These are phyloP conservation scores for Aulostomus chinensis DNA, from an alignment of 2,797 vertebrate genomes.

Conservation along the genomic window DNA sequence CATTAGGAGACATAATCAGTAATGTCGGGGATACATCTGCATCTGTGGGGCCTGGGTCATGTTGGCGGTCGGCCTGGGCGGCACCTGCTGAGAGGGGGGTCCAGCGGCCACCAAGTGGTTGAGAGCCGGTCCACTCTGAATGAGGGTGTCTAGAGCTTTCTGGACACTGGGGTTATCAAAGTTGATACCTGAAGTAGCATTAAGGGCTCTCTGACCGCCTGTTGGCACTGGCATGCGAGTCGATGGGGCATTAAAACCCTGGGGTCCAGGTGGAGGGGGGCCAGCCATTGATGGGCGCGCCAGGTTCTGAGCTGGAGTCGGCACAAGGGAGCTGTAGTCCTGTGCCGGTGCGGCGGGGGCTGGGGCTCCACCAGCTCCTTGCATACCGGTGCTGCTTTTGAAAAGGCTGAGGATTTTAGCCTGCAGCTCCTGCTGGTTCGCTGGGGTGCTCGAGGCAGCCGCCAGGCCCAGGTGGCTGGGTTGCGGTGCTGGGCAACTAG, in stretches of 20 bases:
- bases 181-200: slow-evolving; percentile 87
- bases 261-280: slow-evolving; percentile 31
- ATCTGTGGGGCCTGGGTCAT: slow-evolving; percentile 79
- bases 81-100: not conserved
- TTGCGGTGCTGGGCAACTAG: slow-evolving; percentile 36
- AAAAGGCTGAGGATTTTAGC: slow-evolving; percentile 99
- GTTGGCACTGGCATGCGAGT: slow-evolving; percentile 75
- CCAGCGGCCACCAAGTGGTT: slow-evolving; percentile 88
- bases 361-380: not conserved
- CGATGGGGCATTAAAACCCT: slow-evolving; percentile 75
- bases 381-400: slow-evolving; percentile 82
- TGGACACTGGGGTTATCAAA: slow-evolving; percentile 98
- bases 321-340: slow-evolving; percentile 61
- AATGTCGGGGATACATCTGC: slow-evolving; percentile 91
- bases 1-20: slow-evolving; percentile 53
- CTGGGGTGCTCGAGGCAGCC: slow-evolving; percentile 54
- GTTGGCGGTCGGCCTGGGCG: slow-evolving; percentile 64
- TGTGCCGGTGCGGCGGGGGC: slow-evolving; percentile 38
- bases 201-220: slow-evolving; percentile 75
- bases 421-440: slow-evolving; percentile 91
- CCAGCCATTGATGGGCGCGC: slow-evolving; percentile 51
- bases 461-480: slow-evolving; percentile 53
- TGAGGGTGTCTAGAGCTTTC: slow-evolving; percentile 97
- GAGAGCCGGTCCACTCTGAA: slow-evolving; percentile 94
- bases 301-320: slow-evolving; percentile 65